Evolutionary conservation across 2,797 vertebrate genomes (phyloP), one percentile per base, ranked within the genome.

Genomic region (Myiotriccus ornatus): DNA sequence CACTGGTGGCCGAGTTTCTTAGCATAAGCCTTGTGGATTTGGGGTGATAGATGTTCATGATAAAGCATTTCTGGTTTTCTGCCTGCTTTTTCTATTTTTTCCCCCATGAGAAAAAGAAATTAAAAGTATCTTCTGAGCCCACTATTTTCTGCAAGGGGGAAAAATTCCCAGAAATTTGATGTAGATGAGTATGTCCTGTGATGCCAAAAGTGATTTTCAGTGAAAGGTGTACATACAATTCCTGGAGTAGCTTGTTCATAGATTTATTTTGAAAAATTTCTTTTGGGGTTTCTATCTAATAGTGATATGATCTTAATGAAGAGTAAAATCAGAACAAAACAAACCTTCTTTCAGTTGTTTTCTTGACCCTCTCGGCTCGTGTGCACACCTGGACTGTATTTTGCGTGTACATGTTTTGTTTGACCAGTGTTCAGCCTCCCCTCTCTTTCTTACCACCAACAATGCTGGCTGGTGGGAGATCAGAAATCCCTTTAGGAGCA

Each of bases 81-180:
- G 55, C 14, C 32, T 78, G 24, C 7, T 30, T 35, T 90, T 77
- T 67, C 49, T 52, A 19, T 63, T 12, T 7, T 75, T 69, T 24
- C 6, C 14, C 10, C 4, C 2, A 4, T 28, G 13, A 63, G 44
- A 50, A 50, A 27, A 87, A 77, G 55, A 20, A 0, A 1, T 4
- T 0, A 20, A 20, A 80, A 71, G 3, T 49, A 20, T n/a, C 9
- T 91, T 69, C 55, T 41, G 23, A 81, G 22, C 11, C 37, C 74
- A 27, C 8, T 73, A 4, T 47, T 90, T 88, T 47, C 35, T 81
- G 20, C 35, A 71, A 84, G 30, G 21, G 32, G 25, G 12, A 4
- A 23, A 44, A 35, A n/a, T 18, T 55, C 73, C 35, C 35, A 35
- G 41, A 59, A 73, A 53, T 32, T 70, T 83, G 6, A 16, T 65